Evolutionary conservation across 2,888 invertebrate species (phyloP).

Genomic region (Macaria notata): DNA sequence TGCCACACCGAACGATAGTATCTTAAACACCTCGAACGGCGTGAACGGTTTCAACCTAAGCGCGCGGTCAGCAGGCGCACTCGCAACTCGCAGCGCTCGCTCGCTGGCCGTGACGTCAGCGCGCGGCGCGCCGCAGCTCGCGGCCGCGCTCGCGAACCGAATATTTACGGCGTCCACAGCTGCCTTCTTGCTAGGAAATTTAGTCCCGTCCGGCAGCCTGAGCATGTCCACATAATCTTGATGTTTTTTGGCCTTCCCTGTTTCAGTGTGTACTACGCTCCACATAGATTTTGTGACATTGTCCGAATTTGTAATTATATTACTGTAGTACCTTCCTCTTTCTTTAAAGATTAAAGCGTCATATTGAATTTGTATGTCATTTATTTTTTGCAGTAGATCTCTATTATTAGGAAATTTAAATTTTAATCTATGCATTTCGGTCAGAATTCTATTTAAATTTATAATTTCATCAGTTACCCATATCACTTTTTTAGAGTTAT

Average conservation of each 20-base stretch:
- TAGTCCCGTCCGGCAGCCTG: slow-evolving; percentile 1
- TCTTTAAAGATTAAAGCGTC: no score
- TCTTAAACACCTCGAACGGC: background rate
- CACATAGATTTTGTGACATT: background rate
- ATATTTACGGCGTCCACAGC: slow-evolving; percentile 7
- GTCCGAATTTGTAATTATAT: background rate
- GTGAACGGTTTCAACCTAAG: slow-evolving; percentile 2
- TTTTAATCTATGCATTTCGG: no score
- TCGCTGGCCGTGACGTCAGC: background rate
- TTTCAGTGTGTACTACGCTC: background rate
- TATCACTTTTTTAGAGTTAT: no score
- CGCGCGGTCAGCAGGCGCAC: slow-evolving; percentile 7
- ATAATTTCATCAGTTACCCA: no score
- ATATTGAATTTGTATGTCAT: no score
- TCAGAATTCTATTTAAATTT: no score
- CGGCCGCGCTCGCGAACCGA: slow-evolving; percentile 7
- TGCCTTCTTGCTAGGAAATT: background rate
- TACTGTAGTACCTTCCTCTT: background rate
- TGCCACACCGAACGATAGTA: background rate
- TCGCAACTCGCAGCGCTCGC: background rate
- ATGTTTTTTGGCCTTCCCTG: background rate
- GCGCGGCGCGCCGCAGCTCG: slow-evolving; percentile 4
- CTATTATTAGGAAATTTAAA: no score
- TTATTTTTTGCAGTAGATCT: no score
- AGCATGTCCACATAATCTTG: background rate